Evolutionary conservation across 2,113 vertebrate genomes (phyloP), one percentile per base, ranked within the genome.

Genomic region (Myocastor coypus): DNA sequence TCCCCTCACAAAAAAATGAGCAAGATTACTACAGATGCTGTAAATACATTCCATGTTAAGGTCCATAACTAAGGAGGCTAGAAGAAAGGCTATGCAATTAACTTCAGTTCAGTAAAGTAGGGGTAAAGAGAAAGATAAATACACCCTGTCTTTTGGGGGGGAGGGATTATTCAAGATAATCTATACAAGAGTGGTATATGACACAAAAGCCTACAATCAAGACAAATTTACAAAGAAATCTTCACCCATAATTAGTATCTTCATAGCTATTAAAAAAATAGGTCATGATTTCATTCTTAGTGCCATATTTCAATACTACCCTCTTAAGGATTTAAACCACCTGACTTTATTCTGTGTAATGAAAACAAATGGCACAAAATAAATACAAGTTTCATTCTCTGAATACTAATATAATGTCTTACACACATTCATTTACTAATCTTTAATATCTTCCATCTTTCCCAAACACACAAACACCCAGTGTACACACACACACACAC

Each of bases 311-410:
- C 40, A 0, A 96, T 88, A 97, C 98, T 92, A 97, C 96, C 86
- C 50, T 0, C 97, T 96, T 71, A 86, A 98, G 96, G 97, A 97
- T 91, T 96, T 97, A 95, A 97, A 96, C 97, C 97, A 96, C 97
- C 96, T 94, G 86, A 94, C 97, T 98, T 92, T 94, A 34, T 98
- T 98, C 97, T 93, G 87, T 95, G 97, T 98, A 97, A 98, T 95
- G 98, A 97, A 97, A 96, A 97, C 98, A 97, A 98, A 98, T 97
- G 98, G 98, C 98, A 98, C 98, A 97, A 98, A 98, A 98, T 97
- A 98, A 98, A 98, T 96, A 97, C 92, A 92, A 73, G 66, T 96
- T 97, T 97, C 91, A 37, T 98, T 96, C 97, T 97, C 96, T 98
- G 92, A 81, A 92, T 68, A 94, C 87, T 64, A 97, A 96, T 94